A percentile compares a stretch with the other conserved stretches of the same genome.
Evolutionary conservation across 2,888 invertebrate genomes (phyloP).

Genomic region (Tinea pellionella): DNA sequence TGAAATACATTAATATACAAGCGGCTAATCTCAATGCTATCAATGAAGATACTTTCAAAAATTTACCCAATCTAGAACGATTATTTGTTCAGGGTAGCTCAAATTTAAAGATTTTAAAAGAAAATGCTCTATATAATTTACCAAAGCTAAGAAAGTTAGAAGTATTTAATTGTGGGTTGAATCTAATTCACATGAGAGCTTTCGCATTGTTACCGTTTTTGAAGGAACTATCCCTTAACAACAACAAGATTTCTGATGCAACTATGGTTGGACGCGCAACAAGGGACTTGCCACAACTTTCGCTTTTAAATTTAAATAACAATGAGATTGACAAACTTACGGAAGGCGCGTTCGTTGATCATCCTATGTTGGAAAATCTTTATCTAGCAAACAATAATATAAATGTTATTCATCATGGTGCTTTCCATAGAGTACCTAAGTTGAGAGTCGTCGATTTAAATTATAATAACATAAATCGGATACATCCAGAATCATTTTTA

Average conservation of each 20-base stretch:
- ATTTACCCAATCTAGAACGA: slow-evolving; percentile 78
- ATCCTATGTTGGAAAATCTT: slow-evolving; percentile 75
- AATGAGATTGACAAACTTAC: slow-evolving; percentile 78
- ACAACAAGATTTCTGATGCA: slow-evolving; percentile 81
- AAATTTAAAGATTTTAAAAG: slow-evolving; percentile 75
- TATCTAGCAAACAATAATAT: slow-evolving; percentile 79
- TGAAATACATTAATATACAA: slow-evolving; percentile 80
- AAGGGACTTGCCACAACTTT: slow-evolving; percentile 79
- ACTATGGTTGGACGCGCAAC: slow-evolving; percentile 84
- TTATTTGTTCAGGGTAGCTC: slow-evolving; percentile 79
- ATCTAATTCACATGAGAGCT: slow-evolving; percentile 82
- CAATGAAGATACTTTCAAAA: slow-evolving; percentile 76
- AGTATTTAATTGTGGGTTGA: slow-evolving; percentile 80
- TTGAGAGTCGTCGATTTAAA: slow-evolving; percentile 80
- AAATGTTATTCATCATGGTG: slow-evolving; percentile 80
- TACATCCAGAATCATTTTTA: slow-evolving; percentile 85
- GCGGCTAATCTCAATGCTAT: slow-evolving; percentile 75
- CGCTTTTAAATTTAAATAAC: slow-evolving; percentile 75
- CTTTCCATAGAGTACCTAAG: slow-evolving; percentile 82
- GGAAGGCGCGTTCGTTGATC: slow-evolving; percentile 84
- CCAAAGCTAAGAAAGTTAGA: slow-evolving; percentile 78
- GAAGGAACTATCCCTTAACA: slow-evolving; percentile 75
- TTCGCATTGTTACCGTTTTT: slow-evolving; percentile 78
- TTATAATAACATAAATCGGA: slow-evolving; percentile 78
- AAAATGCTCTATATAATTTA: slow-evolving; percentile 77